phyloP scores from a whole-genome alignment of 92 coral and sea anemone genomes.

The Zoanthus gigantus region DNA sequence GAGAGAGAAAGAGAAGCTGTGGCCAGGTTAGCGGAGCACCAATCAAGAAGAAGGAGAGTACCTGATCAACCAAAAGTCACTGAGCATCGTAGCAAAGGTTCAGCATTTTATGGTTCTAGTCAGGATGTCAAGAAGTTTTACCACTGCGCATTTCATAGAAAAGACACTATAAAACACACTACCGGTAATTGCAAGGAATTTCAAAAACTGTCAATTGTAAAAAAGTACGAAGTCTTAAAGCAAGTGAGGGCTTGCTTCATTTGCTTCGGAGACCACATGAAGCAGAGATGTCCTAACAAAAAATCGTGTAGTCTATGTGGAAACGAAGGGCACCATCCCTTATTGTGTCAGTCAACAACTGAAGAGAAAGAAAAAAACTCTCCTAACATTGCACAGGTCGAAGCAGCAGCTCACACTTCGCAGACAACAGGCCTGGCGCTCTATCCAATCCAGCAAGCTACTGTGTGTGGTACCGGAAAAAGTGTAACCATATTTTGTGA shows the following conservation, averaged over 20 bases:
- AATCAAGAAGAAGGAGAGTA: conserved; percentile 11
- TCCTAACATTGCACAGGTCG: conserved; percentile 35
- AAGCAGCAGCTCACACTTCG: conserved; percentile 50
- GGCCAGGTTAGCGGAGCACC: conserved; percentile 69
- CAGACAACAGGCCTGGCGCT: conserved; percentile 62
- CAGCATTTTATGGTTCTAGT: conserved; percentile 37
- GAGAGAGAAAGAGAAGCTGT: conserved; percentile 61
- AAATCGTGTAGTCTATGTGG: conserved; percentile 66
- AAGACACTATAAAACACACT: conserved; percentile 65
- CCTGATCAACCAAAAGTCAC: neutral
- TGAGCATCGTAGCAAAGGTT: conserved; percentile 18
- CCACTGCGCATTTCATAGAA: conserved; percentile 73
- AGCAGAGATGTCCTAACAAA: conserved; percentile 61
- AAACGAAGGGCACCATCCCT: conserved; percentile 64
- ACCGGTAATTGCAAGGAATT: conserved; percentile 77
- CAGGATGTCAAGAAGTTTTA: conserved; percentile 42
- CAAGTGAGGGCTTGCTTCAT: conserved; percentile 71
- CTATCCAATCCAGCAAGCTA: conserved; percentile 74
- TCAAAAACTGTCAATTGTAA: conserved; percentile 53
- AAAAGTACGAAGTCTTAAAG: conserved; percentile 69
- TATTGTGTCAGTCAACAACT: conserved; percentile 58
- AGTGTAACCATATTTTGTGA: conserved; percentile 71
- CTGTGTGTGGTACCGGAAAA: conserved; percentile 68
- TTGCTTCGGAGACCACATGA: conserved; percentile 70
- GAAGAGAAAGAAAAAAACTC: conserved; percentile 22